Base-by-base conservation (phyloP, 2,113 vertebrate species). In the Delphinapterus leucas region DNA sequence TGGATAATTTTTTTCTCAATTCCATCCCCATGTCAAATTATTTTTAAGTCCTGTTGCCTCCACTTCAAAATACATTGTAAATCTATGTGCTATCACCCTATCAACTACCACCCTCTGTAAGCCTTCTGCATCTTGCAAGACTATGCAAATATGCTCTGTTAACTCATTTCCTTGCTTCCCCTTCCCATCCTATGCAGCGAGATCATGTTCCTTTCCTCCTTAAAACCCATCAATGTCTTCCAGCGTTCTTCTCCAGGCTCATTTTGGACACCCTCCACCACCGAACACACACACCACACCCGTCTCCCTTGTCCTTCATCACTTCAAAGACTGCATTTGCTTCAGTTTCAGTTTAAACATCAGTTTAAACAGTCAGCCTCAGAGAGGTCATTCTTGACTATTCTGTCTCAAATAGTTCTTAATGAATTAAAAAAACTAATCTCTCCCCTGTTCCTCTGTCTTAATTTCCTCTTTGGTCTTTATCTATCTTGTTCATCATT, bases 331-430 rank as follows among this genome's bases (percentile, higher is more conserved):
- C 21, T 26, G 15, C 8, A 21, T 76, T 81, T 71, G 73, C 33
- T 92, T 70, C 15, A 28, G 63, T 80, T 96, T 92, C 71, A 38
- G n/a, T 68, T 71, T 71, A 38, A 65, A 58, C 73, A 55, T 41
- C 73, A 68, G 11, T 49, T 49, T 49, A 13, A 49, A 49, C 36
- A 55, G 61, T 18, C 67, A 60, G 53, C 36, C 33, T 74, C 25
- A 53, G 79, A 93, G 55, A 87, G 36, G 63, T 58, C 65, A 58
- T 88, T 90, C 84, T 71, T 92, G 33, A 80, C n/a, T 58, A 55
- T 20, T 74, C 5, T 18, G 5, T 36, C 44, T 68, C 49, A 71
- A 10, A 17, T 44, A 41, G 31, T 76, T 96, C 47, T 90, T 65
- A n/a, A 4, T 36, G 33, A 71, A 87, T 71, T 76, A 65, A 91